Base-by-base conservation (phyloP, 2,888 invertebrate species). In the Microctonus hyperodae region DNA sequence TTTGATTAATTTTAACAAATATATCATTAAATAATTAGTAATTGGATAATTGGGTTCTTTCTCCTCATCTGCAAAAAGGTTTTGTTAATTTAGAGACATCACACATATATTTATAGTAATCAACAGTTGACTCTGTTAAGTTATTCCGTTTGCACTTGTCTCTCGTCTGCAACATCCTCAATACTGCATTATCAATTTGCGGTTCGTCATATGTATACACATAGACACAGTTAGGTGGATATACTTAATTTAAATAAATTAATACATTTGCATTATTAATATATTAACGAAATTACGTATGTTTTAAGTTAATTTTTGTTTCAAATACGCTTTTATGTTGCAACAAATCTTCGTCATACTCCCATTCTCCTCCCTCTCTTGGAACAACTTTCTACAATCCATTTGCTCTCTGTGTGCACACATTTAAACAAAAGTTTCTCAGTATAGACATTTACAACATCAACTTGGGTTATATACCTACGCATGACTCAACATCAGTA, bases 31-130 rank as follows among this genome's bases (percentile, higher is more conserved):
- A 31, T 55, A 55, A 55, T 55, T 28, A 16, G 55, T 51, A 25
- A 55, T 55, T 31, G 55, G 13, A 55, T 55, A 16, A 10, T 28
- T 28, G 9, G 6, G 3, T 16, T 44, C 9, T 7, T 9, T 44
- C 44, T 16, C 1, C 44, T 51, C 25, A 28, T 28, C 28, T 28
- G 44, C 44, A n/a, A 16, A 44, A 31, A 31, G 6, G 7, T 5
- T 28, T 31, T 11, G 7, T 55, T 22, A 16, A 55, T 55, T n/a
- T 31, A 55, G 7, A 55, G 16, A 44, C 44, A 44, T 44, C 13
- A 53, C 23, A 59, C 16, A 40, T 59, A 59, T 59, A 59, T 44
- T 59, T 59, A 22, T n/a, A 3, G 59, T 23, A 44, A 44, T 44
- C 44, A 23, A 59, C 59, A 59, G 44, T 59, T 59, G 23, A 59